These are phyloP conservation scores for Indri indri DNA, from an alignment of 2,113 vertebrate species.

Conservation along the genomic window DNA sequence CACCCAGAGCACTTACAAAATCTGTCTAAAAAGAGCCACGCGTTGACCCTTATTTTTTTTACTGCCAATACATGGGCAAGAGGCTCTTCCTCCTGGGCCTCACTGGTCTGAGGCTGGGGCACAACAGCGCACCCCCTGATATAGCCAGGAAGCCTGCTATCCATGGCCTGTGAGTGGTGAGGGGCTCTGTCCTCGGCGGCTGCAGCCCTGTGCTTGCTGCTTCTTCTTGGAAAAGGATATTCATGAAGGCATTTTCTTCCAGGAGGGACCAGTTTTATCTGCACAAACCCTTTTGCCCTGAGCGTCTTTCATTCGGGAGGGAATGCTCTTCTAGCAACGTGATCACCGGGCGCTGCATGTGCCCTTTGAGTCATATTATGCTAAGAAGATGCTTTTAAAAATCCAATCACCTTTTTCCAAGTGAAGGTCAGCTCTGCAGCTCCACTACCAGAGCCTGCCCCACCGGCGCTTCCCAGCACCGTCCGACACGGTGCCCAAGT, in stretches of 20 bases:
- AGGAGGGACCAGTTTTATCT: fast-evolving
- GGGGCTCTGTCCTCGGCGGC: not conserved
- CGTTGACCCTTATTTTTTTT: not conserved
- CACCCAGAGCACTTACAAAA: fast-evolving
- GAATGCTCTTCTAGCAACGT: fast-evolving
- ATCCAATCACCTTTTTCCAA: not conserved
- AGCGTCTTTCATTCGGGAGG: not conserved
- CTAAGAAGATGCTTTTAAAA: conserved; percentile 14
- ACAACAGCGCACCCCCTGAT: fast-evolving
- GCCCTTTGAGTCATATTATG: conserved; percentile 6
- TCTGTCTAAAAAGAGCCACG: not conserved
- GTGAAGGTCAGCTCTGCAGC: not conserved
- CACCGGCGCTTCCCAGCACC: not conserved
- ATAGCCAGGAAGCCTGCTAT: fast-evolving
- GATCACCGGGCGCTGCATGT: not conserved
- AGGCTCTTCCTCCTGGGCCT: not conserved
- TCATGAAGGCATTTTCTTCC: not conserved
- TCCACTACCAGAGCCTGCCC: not conserved
- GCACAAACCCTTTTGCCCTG: not conserved
- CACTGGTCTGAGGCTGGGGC: not conserved
- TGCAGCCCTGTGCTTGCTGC: not conserved
- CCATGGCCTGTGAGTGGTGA: not conserved
- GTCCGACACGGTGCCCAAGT: fast-evolving
- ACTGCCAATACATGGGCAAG: not conserved
- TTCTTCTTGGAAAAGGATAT: not conserved